A percentile compares a stretch with the other conserved stretches of the same genome.
phyloP scores from a whole-genome alignment of 2,888 invertebrate species.

The Globia sparganii region DNA sequence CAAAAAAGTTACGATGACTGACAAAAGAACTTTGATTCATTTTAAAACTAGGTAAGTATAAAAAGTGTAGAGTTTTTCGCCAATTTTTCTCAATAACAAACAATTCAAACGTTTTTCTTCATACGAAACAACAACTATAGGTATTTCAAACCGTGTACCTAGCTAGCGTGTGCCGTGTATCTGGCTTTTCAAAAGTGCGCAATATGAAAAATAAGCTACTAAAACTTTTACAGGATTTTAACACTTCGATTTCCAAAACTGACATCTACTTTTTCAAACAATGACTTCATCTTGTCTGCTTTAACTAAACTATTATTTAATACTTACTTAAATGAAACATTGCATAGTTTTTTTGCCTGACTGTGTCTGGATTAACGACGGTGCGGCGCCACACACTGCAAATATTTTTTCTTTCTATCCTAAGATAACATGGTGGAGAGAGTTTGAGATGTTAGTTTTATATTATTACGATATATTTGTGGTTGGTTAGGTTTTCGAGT shows the following conservation, averaged over 20 bases:
- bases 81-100: background rate
- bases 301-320: background rate
- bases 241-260: background rate
- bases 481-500: background rate
- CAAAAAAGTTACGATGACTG: background rate
- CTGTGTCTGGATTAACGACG: slow-evolving; percentile 23
- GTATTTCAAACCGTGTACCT: background rate
- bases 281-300: background rate
- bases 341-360: slow-evolving; percentile 43
- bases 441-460: background rate
- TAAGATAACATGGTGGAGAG: slow-evolving; percentile 51
- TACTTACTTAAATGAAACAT: background rate
- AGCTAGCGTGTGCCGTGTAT: too few relatives aligned
- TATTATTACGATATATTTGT: slow-evolving; percentile 3
- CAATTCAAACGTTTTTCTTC: background rate
- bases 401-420: slow-evolving; percentile 53
- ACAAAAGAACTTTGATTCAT: background rate
- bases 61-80: background rate
- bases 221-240: too few relatives aligned
- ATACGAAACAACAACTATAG: background rate
- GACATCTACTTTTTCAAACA: background rate
- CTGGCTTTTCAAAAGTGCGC: background rate
- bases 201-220: background rate
- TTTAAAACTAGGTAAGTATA: too few relatives aligned
- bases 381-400: slow-evolving; percentile 46